A percentile compares a stretch with the other conserved stretches of the same genome.
Evolutionary conservation across 2,888 invertebrate species (phyloP).

Genomic region (Hermaeophaga mercurialis): DNA sequence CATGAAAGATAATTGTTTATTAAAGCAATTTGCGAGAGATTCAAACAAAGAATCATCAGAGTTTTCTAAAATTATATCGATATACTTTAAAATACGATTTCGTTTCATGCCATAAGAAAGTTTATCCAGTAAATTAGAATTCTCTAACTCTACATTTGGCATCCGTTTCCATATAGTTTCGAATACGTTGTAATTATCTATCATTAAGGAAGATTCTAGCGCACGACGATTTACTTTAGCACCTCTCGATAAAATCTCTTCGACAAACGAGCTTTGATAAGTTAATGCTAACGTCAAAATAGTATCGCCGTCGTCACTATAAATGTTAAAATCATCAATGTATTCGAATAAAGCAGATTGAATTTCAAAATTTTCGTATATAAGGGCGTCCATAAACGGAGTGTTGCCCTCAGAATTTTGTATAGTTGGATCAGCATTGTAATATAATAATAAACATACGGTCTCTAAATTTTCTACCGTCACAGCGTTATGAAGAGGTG

Average conservation of each 20-base stretch:
- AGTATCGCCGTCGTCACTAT: constrained; percentile 32
- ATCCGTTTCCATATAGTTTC: constrained; percentile 4
- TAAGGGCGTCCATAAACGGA: constrained; percentile 26
- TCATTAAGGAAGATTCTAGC: constrained; percentile 3
- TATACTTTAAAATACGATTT: not conserved
- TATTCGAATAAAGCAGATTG: constrained; percentile 38
- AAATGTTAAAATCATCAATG: constrained; percentile 38
- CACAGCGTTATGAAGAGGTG: constrained; percentile 42
- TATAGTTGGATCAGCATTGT: constrained; percentile 38
- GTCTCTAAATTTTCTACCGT: constrained; percentile 31
- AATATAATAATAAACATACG: constrained; percentile 42
- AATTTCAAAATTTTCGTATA: constrained; percentile 34
- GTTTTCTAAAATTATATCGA: constrained; percentile 9
- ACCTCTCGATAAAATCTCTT: constrained; percentile 38
- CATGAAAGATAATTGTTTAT: not conserved
- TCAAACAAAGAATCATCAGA: constrained; percentile 2
- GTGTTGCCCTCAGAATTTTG: constrained; percentile 15
- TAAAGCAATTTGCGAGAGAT: not conserved
- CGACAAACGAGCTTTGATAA: constrained; percentile 32
- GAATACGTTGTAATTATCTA: not conserved
- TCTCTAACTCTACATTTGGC: not conserved
- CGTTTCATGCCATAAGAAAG: not conserved
- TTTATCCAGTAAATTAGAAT: not conserved
- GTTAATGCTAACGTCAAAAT: constrained; percentile 38
- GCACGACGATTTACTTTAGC: constrained; percentile 21